Conservation (phyloP, 2,113 vertebrate genomes). For the Hippocampus mohnikei region DNA sequence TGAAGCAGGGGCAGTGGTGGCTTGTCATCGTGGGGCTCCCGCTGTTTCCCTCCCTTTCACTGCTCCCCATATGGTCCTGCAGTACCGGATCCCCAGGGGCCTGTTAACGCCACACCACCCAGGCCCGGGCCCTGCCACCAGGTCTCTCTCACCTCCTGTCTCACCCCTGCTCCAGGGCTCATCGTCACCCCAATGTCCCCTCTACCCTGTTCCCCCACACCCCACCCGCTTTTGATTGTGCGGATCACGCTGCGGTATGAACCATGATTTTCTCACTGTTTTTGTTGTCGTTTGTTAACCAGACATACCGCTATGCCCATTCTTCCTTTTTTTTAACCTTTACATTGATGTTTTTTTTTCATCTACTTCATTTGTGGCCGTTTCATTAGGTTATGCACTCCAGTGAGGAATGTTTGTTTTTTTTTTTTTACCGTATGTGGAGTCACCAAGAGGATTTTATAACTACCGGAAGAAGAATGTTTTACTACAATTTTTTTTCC, state of each 20-base stretch:
- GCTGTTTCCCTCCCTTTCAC: conserved; percentile 83
- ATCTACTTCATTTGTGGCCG: conserved; percentile 12
- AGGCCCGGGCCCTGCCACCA: conserved; percentile 77
- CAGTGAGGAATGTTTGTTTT: conserved; percentile 70
- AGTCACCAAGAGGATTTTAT: conserved; percentile 90
- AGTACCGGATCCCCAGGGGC: conserved; percentile 85
- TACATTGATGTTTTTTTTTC: background rate
- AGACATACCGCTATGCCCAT: background rate
- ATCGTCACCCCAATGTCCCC: conserved; percentile 74
- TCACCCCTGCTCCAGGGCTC: conserved; percentile 75
- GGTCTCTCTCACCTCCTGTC: conserved; percentile 66
- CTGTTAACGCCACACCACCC: conserved; percentile 90
- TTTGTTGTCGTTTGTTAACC: conserved; percentile 37
- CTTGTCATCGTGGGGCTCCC: conserved; percentile 85
- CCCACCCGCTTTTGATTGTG: conserved; percentile 48
- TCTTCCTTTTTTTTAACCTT: background rate
- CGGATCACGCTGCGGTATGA: conserved; percentile 39
- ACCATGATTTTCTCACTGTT: conserved; percentile 32
- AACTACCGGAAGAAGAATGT: conserved; percentile 86
- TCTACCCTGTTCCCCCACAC: conserved; percentile 30
- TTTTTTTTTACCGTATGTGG: conserved; percentile 29
- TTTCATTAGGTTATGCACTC: conserved; percentile 79
- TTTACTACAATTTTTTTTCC: conserved; percentile 72
- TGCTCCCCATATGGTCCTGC: conserved; percentile 95
- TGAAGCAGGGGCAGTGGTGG: conserved; percentile 81